phyloP scores from a whole-genome alignment of 2,888 invertebrate species.

The Ectemnius lituratus region DNA sequence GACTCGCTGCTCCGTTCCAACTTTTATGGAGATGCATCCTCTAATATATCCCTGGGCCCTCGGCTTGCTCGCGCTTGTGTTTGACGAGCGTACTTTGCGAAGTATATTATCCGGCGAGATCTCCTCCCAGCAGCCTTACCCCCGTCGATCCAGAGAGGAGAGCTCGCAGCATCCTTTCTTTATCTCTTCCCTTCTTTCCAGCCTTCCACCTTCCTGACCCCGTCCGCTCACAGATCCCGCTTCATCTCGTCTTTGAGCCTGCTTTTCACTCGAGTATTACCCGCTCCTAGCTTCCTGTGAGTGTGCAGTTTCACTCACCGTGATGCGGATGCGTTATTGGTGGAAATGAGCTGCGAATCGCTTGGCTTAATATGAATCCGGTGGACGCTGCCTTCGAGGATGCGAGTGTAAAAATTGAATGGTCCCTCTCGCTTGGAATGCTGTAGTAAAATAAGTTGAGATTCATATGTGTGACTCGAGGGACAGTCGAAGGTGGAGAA shows the following conservation, averaged over 20 bases:
- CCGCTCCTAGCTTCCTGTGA: slow-evolving; percentile 17
- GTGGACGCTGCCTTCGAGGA: slow-evolving; percentile 64
- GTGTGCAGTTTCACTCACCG: too few species aligned
- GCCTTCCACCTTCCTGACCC: slow-evolving; percentile 26
- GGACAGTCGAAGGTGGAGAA: neutral
- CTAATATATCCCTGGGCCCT: slow-evolving; percentile 74
- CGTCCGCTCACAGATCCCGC: slow-evolving; percentile 8
- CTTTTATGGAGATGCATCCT: slow-evolving; percentile 78
- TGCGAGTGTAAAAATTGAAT: slow-evolving; percentile 25
- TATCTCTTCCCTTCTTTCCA: slow-evolving; percentile 14
- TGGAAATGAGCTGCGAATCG: too few species aligned
- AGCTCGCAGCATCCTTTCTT: slow-evolving; percentile 29
- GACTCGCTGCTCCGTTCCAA: slow-evolving; percentile 74
- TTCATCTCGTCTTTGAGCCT: slow-evolving; percentile 22
- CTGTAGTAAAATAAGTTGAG: too few species aligned
- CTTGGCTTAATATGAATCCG: too few species aligned
- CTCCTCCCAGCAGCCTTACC: slow-evolving; percentile 51
- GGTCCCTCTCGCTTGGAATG: too few species aligned
- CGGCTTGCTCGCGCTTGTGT: slow-evolving; percentile 77
- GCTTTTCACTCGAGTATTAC: slow-evolving; percentile 68
- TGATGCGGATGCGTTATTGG: too few species aligned
- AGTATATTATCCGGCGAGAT: slow-evolving; percentile 73
- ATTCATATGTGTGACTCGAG: neutral
- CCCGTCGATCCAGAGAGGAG: slow-evolving; percentile 5
- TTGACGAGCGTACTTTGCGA: slow-evolving; percentile 76